Conservation (phyloP, 2,888 invertebrate genomes). For the Sarcophaga rosellei region DNA sequence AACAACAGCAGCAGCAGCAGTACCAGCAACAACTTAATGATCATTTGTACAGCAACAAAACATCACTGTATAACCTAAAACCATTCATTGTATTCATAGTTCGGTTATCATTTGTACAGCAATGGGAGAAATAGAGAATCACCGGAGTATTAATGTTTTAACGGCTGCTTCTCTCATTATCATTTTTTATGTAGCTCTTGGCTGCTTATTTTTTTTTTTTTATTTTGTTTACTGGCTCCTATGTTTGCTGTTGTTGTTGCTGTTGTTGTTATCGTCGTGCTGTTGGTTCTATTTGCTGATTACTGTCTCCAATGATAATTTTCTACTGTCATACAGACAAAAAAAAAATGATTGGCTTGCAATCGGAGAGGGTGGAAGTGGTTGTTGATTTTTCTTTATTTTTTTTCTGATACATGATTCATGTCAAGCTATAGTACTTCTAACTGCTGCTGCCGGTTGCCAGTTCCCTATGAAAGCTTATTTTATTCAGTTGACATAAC, state of each 20-base stretch:
- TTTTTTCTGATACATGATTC: conserved; percentile 29
- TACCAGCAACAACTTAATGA: conserved; percentile 46
- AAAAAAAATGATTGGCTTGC: conserved; percentile 27
- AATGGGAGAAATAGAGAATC: conserved; percentile 6
- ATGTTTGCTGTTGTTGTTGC: conserved; percentile 17
- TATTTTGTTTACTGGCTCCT: conserved; percentile 14
- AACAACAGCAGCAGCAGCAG: conserved; percentile 28
- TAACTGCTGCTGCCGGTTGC: not conserved
- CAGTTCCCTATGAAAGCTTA: not conserved
- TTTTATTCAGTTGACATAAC: conserved; percentile 36
- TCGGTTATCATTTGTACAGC: too few species aligned
- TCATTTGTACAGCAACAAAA: conserved; percentile 48
- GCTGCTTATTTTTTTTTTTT: not conserved
- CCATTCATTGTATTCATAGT: not conserved
- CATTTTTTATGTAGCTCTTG: conserved; percentile 7
- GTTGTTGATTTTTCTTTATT: conserved; percentile 7
- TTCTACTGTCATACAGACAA: conserved; percentile 26
- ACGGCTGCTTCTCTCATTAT: conserved; percentile 6
- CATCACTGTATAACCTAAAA: not conserved
- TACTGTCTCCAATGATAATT: not conserved
- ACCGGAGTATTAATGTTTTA: conserved; percentile 18
- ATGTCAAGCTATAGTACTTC: not conserved
- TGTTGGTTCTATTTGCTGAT: not conserved
- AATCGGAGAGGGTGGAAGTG: conserved; percentile 46
- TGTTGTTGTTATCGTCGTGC: not conserved